Evolutionary conservation across 2,888 invertebrate genomes (phyloP).

Genomic region (Mechanitis messenoides): DNA sequence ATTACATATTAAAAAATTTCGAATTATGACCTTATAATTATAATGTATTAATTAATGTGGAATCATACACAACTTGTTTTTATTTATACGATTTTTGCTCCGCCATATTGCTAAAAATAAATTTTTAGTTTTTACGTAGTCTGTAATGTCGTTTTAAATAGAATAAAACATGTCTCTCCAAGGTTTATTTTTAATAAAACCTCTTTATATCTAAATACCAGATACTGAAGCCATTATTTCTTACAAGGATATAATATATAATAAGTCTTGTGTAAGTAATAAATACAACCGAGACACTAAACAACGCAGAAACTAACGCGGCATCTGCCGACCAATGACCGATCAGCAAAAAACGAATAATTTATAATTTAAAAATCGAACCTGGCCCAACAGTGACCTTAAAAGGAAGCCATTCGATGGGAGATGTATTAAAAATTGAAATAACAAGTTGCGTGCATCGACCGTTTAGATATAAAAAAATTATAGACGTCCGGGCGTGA

Average conservation of each 20-base stretch:
- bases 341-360: slow-evolving; percentile 42
- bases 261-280: slow-evolving; percentile 12
- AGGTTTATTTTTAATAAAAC: too few species aligned
- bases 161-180: too few species aligned
- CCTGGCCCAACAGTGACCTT: slow-evolving; percentile 53
- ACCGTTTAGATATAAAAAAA: slow-evolving; percentile 57
- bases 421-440: slow-evolving; percentile 70
- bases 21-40: too few species aligned
- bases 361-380: slow-evolving; percentile 44
- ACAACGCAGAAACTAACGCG: slow-evolving; percentile 15
- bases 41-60: too few species aligned
- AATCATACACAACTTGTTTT: too few species aligned
- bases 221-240: too few species aligned
- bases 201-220: too few species aligned
- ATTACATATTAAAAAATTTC: too few species aligned
- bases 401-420: slow-evolving; percentile 58
- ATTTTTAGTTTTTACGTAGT: too few species aligned
- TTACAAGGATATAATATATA: not conserved
- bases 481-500: slow-evolving; percentile 44
- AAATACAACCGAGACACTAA: slow-evolving; percentile 13
- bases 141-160: too few species aligned
- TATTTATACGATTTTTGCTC: too few species aligned
- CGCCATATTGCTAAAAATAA: too few species aligned
- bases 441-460: slow-evolving; percentile 64
- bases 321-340: slow-evolving; percentile 46